Percentiles rank a stretch among this genome's conserved stretches.
Evolutionary conservation across 2,113 vertebrate species (phyloP).

Genomic region (Brachypodius melanocephalos): DNA sequence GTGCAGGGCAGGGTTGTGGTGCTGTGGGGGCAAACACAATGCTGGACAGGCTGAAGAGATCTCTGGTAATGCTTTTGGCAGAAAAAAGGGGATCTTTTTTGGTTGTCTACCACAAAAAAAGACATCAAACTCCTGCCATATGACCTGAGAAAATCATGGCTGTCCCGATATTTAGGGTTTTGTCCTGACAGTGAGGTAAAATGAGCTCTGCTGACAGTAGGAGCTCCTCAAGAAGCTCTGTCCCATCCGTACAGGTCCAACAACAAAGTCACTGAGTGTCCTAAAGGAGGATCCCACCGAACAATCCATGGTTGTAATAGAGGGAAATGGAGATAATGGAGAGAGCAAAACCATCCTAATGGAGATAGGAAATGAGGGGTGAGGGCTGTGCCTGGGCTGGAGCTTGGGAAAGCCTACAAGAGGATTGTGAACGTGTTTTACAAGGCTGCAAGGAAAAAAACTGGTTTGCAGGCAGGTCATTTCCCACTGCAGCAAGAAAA

Average conservation of each 20-base stretch:
- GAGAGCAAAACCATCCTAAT: neutral
- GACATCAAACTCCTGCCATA: neutral
- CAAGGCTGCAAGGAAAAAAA: neutral
- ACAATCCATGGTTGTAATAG: rapidly evolving
- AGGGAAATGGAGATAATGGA: neutral
- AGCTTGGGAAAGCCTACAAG: neutral
- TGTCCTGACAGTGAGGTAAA: neutral
- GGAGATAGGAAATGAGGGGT: rapidly evolving
- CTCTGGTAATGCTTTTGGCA: neutral
- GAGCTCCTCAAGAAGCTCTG: neutral
- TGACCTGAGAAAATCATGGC: neutral
- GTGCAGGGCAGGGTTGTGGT: neutral
- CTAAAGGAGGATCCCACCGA: neutral
- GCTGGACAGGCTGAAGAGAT: neutral
- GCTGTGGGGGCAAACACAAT: rapidly evolving
- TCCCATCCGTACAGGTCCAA: neutral
- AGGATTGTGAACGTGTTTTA: rapidly evolving
- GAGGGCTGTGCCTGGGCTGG: no score
- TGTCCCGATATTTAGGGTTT: neutral
- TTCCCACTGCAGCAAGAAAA: neutral
- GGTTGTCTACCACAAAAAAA: neutral
- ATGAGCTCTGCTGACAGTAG: neutral
- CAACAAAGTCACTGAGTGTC: rapidly evolving
- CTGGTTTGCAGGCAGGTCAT: neutral
- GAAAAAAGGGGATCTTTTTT: neutral